phyloP scores from a whole-genome alignment of 2,888 invertebrate genomes.

The Cheilosia grossa region DNA sequence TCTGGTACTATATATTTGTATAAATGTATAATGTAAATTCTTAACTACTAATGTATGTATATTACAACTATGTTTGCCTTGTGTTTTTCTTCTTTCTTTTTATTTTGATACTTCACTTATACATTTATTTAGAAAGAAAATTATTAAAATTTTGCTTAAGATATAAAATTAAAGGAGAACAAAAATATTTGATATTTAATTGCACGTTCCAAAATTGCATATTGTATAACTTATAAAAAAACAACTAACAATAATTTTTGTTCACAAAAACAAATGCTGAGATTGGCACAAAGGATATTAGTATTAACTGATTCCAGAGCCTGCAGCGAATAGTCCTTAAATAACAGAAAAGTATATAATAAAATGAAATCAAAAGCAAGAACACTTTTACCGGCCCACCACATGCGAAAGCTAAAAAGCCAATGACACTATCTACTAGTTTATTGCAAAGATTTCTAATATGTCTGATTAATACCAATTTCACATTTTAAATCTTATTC shows the following conservation, averaged over 20 bases:
- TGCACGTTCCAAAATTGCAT: slow-evolving; percentile 61
- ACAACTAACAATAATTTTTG: slow-evolving; percentile 36
- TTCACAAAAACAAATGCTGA: slow-evolving; percentile 9
- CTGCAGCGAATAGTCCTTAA: neutral
- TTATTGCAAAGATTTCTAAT: too few relatives aligned
- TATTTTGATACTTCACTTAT: neutral
- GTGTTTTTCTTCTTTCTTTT: slow-evolving; percentile 7
- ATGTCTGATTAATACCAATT: too few relatives aligned
- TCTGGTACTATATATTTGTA: slow-evolving; percentile 33
- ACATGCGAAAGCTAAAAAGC: too few relatives aligned
- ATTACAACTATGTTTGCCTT: slow-evolving; percentile 50
- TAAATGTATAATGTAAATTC: slow-evolving; percentile 38
- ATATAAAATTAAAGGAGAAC: slow-evolving; percentile 20
- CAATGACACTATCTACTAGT: too few relatives aligned
- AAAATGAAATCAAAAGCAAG: too few relatives aligned
- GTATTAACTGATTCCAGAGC: slow-evolving; percentile 49
- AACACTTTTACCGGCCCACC: too few relatives aligned
- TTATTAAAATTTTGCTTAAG: slow-evolving; percentile 9
- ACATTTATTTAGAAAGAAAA: slow-evolving; percentile 5
- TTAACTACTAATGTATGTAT: slow-evolving; percentile 51
- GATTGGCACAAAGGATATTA: slow-evolving; percentile 69
- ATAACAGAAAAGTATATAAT: neutral
- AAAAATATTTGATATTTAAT: slow-evolving; percentile 66
- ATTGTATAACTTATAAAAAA: slow-evolving; percentile 26
- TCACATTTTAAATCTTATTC: too few relatives aligned